Base-by-base conservation (phyloP, 2,888 invertebrate species). In the Graphium colonna region DNA sequence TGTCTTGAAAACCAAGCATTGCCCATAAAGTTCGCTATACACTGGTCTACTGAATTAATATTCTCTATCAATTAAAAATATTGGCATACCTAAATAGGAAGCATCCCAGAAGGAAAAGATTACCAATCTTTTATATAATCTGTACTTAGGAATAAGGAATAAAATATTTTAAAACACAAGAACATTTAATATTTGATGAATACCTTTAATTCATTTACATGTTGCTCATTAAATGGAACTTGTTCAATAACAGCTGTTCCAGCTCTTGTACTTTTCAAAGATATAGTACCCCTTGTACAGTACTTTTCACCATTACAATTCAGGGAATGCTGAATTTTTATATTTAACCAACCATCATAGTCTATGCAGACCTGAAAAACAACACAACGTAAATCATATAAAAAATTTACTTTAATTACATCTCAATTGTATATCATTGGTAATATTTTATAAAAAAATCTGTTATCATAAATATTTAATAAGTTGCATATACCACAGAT, bases 291-390 rank as follows among this genome's bases (percentile, higher is more conserved):
- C 51, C 95, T 89, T 47, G 92, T 91, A 26, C 91, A 91, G 67
- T 92, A 95, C 52, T 78, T 77, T 21, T 91, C 83, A 5, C 83
- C 77, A n/a, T 79, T 78, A 60, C 92, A 89, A 60, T 76, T 91
- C 45, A 95, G 70, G 1, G 93, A 91, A 74, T 96, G 95, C 65
- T 92, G 91, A 57, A 96, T 79, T 73, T 93, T 92, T 61, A 95
- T 91, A 57, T 92, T 92, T 15, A 95, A 75, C 92, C 94, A 94
- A 26, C 94, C 93, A 79, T 95, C 95, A 67, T 94, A 94, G 68
- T 95, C 95, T 58, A 95, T 75, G 52, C 78, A 72, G 28, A 61
- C 54, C 89, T 89, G 65, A 59, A 79, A 31, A 7, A 31, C 9
- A 31, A 31, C 26, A 26, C 26, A 26, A n/a, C n/a, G n/a, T n/a